Conservation (phyloP, 1,140 invertebrate genomes). For the Antheraea mylitta region DNA sequence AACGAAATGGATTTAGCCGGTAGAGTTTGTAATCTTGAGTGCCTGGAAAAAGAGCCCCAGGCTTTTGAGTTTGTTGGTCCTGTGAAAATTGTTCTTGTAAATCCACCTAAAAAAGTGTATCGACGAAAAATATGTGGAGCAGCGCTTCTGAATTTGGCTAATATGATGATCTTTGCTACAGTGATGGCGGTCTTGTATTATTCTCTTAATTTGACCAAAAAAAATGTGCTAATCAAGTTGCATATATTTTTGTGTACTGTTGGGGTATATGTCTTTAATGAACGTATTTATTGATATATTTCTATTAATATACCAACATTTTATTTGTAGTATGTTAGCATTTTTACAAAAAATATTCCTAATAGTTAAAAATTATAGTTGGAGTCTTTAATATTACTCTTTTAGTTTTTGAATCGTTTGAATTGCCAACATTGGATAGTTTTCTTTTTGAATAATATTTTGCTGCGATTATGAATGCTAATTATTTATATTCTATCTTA, state of each 20-base stretch:
- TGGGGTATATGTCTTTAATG: conserved; percentile 40
- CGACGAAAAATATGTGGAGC: conserved; percentile 30
- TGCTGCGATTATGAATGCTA: no score
- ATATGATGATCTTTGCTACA: conserved; percentile 39
- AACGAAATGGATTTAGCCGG: conserved; percentile 20
- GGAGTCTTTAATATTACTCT: no score
- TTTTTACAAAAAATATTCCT: no score
- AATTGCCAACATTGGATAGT: no score
- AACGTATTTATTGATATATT: not conserved
- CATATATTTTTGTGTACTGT: conserved; percentile 50
- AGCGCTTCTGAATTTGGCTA: conserved; percentile 33
- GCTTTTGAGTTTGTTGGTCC: conserved; percentile 49
- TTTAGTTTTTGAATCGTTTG: no score
- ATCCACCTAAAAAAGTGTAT: conserved; percentile 35
- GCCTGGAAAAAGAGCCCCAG: conserved; percentile 23
- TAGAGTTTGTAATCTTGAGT: conserved; percentile 44
- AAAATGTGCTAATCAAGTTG: conserved; percentile 20
- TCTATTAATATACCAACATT: not conserved
- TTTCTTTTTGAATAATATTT: no score
- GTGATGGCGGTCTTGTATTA: conserved; percentile 36
- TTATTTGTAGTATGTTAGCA: no score
- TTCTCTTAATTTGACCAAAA: conserved; percentile 27
- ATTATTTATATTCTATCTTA: no score
- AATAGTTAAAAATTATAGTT: no score
- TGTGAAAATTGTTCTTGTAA: conserved; percentile 56